These are phyloP conservation scores for Andrena praecox DNA, from an alignment of 2,888 invertebrate genomes.

Conservation along the genomic window DNA sequence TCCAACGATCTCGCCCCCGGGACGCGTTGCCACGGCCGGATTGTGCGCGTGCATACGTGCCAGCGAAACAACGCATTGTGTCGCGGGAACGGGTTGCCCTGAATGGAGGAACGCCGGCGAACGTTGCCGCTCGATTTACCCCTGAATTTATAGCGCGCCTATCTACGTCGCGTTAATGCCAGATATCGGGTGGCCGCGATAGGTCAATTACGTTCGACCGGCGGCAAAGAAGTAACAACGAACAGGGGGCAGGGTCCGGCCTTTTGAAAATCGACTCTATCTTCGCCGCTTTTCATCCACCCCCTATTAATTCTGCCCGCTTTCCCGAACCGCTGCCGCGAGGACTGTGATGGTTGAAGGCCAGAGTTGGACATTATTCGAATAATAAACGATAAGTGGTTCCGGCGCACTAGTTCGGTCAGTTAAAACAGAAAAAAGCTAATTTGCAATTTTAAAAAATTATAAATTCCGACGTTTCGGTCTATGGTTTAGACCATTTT, in stretches of 20 bases:
- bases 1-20: constrained; percentile 41
- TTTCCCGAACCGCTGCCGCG: background rate
- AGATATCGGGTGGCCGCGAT: constrained; percentile 24
- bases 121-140: constrained; percentile 52
- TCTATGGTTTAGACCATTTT: too few relatives aligned
- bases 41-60: constrained; percentile 27
- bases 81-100: constrained; percentile 24
- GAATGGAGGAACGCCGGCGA: constrained; percentile 39
- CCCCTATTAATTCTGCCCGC: background rate
- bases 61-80: constrained; percentile 38
- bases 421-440: too few relatives aligned
- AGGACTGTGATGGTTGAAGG: background rate
- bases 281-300: constrained; percentile 8
- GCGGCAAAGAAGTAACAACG: constrained; percentile 10
- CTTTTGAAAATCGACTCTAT: constrained; percentile 2
- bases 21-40: constrained; percentile 27
- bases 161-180: constrained; percentile 33
- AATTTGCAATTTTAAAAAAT: too few relatives aligned
- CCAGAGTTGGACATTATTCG: background rate
- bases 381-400: too few relatives aligned
- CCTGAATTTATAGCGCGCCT: constrained; percentile 47
- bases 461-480: too few relatives aligned
- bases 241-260: background rate
- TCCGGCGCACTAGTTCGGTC: too few relatives aligned
- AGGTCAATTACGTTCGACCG: constrained; percentile 40